Evolutionary conservation across 92 coral and sea anemone species (phyloP).

Genomic region (Desmophyllum pertusum): DNA sequence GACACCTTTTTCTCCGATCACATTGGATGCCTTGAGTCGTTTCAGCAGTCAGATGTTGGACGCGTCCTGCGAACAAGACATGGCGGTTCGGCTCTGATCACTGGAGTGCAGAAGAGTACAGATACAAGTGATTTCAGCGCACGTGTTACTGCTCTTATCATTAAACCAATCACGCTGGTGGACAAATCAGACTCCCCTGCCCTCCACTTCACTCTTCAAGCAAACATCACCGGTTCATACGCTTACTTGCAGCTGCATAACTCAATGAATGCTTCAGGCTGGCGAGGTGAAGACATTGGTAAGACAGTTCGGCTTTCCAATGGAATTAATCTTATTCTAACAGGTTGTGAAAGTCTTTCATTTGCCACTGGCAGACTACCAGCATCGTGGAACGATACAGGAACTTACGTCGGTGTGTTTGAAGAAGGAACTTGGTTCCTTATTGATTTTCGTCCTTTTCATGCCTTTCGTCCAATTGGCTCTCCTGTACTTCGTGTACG

Average conservation of each 20-base stretch:
- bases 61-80: constrained; percentile 70
- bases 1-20: constrained; percentile 48
- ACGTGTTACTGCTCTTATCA: constrained; percentile 56
- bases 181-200: constrained; percentile 52
- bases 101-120: constrained; percentile 39
- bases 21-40: constrained; percentile 57
- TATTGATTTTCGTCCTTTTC: constrained; percentile 77
- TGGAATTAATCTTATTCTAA: constrained; percentile 70
- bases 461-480: constrained; percentile 34
- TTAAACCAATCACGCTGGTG: constrained; percentile 52
- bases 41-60: constrained; percentile 64
- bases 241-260: constrained; percentile 27
- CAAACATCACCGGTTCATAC: constrained; percentile 14
- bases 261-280: constrained; percentile 32
- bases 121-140: constrained; percentile 51
- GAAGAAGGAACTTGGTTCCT: constrained; percentile 75
- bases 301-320: constrained; percentile 73
- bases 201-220: constrained; percentile 26
- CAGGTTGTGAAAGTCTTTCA: constrained; percentile 48
- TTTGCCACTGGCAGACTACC: constrained; percentile 58
- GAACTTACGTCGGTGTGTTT: constrained; percentile 42
- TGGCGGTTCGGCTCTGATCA: constrained; percentile 84
- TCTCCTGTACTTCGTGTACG: constrained; percentile 31
- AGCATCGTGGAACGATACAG: constrained; percentile 28
- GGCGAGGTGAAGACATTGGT: constrained; percentile 85